A percentile compares a stretch with the other conserved stretches of the same genome.
These are phyloP conservation scores for Crocuta crocuta DNA, from an alignment of 2,113 vertebrate species.

Conservation along the genomic window DNA sequence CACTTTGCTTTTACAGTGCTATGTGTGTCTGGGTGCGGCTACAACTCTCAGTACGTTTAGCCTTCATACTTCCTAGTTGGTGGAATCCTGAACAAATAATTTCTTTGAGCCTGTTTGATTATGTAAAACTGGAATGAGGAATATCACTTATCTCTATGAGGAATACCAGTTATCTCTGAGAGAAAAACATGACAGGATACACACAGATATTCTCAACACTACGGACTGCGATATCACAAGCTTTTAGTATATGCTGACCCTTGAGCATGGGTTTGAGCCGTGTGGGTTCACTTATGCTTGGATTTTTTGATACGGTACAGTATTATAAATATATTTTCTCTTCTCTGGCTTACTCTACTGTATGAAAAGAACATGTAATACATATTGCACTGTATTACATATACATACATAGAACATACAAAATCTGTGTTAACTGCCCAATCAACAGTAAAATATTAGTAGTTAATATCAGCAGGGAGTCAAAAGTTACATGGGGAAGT, in stretches of 20 bases:
- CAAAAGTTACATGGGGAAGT: not conserved
- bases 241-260: not conserved
- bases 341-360: not conserved
- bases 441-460: not conserved
- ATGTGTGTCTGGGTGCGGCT: not conserved
- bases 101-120: not conserved
- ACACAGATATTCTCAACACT: not conserved
- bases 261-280: not conserved
- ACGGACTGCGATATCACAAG: not conserved
- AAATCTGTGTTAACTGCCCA: not conserved
- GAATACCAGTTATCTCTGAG: not conserved
- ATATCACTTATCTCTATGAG: not conserved
- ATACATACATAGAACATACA: not conserved
- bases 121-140: not conserved
- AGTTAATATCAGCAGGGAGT: not conserved
- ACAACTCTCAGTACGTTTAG: not conserved
- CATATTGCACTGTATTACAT: no score
- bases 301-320: not conserved
- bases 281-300: not conserved
- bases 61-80: not conserved
- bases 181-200: not conserved
- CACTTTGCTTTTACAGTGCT: not conserved
- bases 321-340: not conserved
- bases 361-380: not conserved
- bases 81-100: not conserved